phyloP scores from a whole-genome alignment of 2,113 vertebrate species.

The Megaptera novaeangliae region DNA sequence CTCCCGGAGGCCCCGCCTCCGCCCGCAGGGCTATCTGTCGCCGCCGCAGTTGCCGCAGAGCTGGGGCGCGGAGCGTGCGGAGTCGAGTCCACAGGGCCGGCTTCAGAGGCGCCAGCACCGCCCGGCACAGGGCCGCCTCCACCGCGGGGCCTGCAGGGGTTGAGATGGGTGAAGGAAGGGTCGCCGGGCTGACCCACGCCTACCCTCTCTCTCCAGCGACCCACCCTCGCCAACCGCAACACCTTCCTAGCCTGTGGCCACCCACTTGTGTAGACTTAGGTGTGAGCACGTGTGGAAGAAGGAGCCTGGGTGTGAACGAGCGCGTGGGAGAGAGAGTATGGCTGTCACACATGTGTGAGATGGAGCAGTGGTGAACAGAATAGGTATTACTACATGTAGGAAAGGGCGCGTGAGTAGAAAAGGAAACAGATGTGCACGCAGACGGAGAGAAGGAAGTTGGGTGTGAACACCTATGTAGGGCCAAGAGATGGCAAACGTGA shows the following conservation, averaged over 20 bases:
- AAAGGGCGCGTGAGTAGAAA: background rate
- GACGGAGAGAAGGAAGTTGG: background rate
- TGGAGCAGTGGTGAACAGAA: background rate
- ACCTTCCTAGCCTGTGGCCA: background rate
- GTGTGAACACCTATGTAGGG: background rate
- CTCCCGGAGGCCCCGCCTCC: conserved; percentile 77
- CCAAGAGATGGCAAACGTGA: background rate
- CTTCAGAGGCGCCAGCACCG: conserved; percentile 85
- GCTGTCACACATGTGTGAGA: background rate
- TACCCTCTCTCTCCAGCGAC: background rate
- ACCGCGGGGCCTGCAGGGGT: conserved; percentile 80
- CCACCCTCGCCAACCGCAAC: background rate
- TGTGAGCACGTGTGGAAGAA: background rate
- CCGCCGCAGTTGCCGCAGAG: conserved; percentile 66
- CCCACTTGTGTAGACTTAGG: background rate
- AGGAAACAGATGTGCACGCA: background rate
- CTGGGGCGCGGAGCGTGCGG: conserved; percentile 72
- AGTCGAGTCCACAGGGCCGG: conserved; percentile 83
- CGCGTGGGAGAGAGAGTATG: background rate
- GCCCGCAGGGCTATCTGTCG: conserved; percentile 73
- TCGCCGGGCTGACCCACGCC: background rate
- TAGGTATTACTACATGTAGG: background rate
- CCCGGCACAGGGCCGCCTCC: conserved; percentile 86
- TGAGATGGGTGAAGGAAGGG: background rate
- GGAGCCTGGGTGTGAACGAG: background rate